Percentiles rank a stretch among this genome's conserved stretches.
These are phyloP conservation scores for Podarcis cretensis DNA, from an alignment of 2,113 vertebrate species.

Conservation along the genomic window DNA sequence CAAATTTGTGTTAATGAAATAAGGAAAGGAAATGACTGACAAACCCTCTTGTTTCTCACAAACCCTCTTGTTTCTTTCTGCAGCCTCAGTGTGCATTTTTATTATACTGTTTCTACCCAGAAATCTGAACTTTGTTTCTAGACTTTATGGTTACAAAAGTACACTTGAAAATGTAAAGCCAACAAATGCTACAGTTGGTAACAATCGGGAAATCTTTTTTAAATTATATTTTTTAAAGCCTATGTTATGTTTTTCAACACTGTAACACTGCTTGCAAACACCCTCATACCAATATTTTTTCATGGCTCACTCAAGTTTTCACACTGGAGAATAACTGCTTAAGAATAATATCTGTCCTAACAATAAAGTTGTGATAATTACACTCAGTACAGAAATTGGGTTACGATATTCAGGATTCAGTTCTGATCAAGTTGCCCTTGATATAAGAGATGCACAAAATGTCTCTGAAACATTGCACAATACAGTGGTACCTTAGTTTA, in stretches of 20 bases:
- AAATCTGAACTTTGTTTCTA: not conserved
- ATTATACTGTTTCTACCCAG: not conserved
- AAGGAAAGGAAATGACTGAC: not conserved
- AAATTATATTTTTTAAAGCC: too few species aligned
- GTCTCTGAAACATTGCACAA: not conserved
- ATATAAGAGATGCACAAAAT: not conserved
- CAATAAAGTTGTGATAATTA: not conserved
- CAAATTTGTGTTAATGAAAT: slow-evolving; percentile 33
- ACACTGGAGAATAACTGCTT: not conserved
- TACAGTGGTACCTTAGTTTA: not conserved
- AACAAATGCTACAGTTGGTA: not conserved
- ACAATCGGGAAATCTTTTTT: not conserved
- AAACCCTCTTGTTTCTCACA: not conserved
- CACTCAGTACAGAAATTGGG: not conserved
- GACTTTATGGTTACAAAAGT: not conserved
- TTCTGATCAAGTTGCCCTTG: not conserved
- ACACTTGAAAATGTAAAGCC: not conserved
- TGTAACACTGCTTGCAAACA: too few species aligned
- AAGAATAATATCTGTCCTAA: not conserved
- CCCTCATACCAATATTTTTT: not conserved
- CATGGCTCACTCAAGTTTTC: not conserved
- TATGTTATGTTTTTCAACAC: too few species aligned
- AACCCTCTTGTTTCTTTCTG: too few species aligned
- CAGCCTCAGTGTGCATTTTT: not conserved
- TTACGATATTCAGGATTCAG: not conserved